Conservation (phyloP, 2,888 invertebrate genomes). For the Epirrhoe tristata region DNA sequence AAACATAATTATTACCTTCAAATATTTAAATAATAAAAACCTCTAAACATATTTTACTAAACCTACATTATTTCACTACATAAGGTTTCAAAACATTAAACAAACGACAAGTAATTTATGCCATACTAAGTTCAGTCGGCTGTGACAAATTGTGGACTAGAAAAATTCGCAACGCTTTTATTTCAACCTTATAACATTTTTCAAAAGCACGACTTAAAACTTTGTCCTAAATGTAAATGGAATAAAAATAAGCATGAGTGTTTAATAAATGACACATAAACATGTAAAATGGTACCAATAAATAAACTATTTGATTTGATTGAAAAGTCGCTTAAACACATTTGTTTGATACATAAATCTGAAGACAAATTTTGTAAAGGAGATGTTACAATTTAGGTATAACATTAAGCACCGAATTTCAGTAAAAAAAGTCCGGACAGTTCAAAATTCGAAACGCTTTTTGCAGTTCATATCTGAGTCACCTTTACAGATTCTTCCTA, state of each 20-base stretch:
- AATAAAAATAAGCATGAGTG: constrained; percentile 16
- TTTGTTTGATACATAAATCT: too few species aligned
- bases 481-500: constrained; percentile 8
- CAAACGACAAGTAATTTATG: constrained; percentile 20
- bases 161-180: constrained; percentile 38
- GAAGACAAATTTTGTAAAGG: not conserved
- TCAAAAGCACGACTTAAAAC: constrained; percentile 22
- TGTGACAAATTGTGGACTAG: constrained; percentile 38
- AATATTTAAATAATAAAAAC: not conserved
- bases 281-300: too few species aligned
- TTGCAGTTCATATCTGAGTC: constrained; percentile 9
- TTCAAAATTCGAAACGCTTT: not conserved
- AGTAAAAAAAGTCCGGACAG: not conserved
- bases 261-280: not conserved
- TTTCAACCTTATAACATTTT: constrained; percentile 25
- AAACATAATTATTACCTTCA: too few species aligned
- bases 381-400: not conserved
- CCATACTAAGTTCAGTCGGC: constrained; percentile 35
- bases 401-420: not conserved
- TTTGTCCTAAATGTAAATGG: constrained; percentile 10
- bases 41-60: too few species aligned
- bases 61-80: not conserved
- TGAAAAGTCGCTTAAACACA: too few species aligned
- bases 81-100: constrained; percentile 20
- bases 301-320: too few species aligned